Evolutionary conservation across 2,797 vertebrate species (phyloP), one percentile per base, ranked within the genome.

Genomic region (Menidia menidia): DNA sequence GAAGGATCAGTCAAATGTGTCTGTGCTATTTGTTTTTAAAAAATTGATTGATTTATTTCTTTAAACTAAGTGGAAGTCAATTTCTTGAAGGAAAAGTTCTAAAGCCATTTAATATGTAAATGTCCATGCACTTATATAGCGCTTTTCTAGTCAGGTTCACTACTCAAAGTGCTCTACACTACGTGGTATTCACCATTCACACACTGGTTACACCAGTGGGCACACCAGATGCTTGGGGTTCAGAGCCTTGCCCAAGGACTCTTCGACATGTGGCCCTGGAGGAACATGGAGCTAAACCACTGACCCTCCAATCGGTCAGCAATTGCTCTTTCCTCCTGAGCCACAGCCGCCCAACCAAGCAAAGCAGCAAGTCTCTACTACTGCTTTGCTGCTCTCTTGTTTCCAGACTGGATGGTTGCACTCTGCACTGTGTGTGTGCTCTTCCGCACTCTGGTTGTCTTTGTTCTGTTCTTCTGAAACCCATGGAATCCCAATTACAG

Each of bases 1-100:
- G 6, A 14, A 80, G 47, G 31, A 30, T 6, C 33, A 41, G 60
- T 78, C 51, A 73, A 12, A 48, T 73, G 57, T 6, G 64, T 67
- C 58, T 45, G 16, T 53, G 44, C 33, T 59, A 15, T 47, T 42
- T 54, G 15, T 4, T 12, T 6, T 5, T 30, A 64, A 60, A 61
- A 25, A 35, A 39, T 2, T 56, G 14, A 8, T n/a, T 58, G 56
- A 71, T 73, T 71, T 15, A 54, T 35, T 69, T n/a, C 33, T 39
- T 54, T 13, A 52, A 43, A 62, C 1, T 8, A 51, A 67, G n/a
- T 60, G 52, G 47, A 41, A 63, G 62, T 68, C 56, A 62, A 56
- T 66, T 73, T 66, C 50, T 71, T 72, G 64, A 73, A 70, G 25
- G 15, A 16, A 12, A 11, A 44, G 15, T 47, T 58, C 52, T 44